Evolutionary conservation across 2,888 invertebrate genomes (phyloP), one percentile per base, ranked within the genome.

Genomic region (Philonicus albiceps): DNA sequence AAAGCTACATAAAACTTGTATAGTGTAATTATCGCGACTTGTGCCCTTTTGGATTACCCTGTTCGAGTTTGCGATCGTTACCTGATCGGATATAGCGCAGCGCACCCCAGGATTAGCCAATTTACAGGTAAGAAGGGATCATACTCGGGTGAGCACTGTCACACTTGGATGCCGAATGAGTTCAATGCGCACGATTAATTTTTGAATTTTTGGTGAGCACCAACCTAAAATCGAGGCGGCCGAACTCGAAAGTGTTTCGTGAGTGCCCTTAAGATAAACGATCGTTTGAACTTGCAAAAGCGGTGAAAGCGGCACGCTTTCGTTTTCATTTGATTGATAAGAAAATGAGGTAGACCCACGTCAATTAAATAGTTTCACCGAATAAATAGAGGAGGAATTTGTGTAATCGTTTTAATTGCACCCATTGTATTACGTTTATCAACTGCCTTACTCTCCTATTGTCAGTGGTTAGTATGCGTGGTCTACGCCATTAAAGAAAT

Each of bases 161-260:
- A 64, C 87, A 86, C 80, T 86, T 87, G 40, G 53, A 43, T 81
- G 86, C 85, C 72, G 86, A 87, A 87, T 81, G 80, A 83, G 87
- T 85, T 86, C 86, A 86, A 49, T 86, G 84, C 73, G 84, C 72
- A 30, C 73, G 43, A 43, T 72, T 30, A 73, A 73, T 73, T 30
- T 43, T 30, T 49, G n/a, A 84, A 84, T 40, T 72, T 84, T 22
- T 43, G 30, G 40, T 73, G 73, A 30, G 22, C 55, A 7, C 84
- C 73, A 22, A 34, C 37, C 11, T 11, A 11, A 37, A 37, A 11
- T 72, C 16, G 55, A 43, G 30, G 5, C 34, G 6, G 30, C 43
- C 72, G 73, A 84, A 84, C 40, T 73, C 40, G 84, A 84, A 84
- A 84, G 84, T 84, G 84, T 73, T 84, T 73, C 19, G 73, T 40